Evolutionary conservation across 2,113 vertebrate species (phyloP).

Genomic region (Herpailurus yagouaroundi): DNA sequence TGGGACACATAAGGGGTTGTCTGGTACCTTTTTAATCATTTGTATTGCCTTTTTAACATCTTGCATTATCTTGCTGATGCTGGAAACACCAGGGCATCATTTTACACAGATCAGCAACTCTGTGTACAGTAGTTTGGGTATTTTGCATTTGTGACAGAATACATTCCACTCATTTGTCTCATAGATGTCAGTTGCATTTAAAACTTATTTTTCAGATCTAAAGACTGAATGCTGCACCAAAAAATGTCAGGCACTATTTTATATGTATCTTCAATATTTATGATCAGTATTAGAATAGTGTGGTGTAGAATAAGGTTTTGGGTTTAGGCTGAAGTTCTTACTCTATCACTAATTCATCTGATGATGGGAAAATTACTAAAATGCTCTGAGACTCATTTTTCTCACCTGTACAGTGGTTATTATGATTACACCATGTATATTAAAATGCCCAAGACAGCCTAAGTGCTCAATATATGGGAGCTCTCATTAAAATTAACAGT

Average conservation of each 20-base stretch:
- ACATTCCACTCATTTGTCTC: neutral
- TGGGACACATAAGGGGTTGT: neutral
- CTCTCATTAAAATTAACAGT: neutral
- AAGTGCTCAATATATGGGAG: neutral
- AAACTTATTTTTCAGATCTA: neutral
- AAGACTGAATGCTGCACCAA: neutral
- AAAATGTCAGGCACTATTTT: neutral
- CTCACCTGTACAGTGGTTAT: neutral
- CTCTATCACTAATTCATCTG: neutral
- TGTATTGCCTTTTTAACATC: conserved; percentile 23
- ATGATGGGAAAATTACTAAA: neutral
- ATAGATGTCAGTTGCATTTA: neutral
- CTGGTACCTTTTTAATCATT: conserved; percentile 22
- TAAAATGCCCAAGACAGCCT: neutral
- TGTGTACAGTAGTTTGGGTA: neutral
- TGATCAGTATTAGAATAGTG: neutral
- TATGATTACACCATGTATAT: neutral
- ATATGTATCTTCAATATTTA: neutral
- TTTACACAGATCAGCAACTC: conserved; percentile 27
- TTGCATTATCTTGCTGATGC: neutral
- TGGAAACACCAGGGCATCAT: neutral
- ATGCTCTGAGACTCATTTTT: neutral
- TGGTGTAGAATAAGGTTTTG: neutral
- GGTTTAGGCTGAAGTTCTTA: neutral
- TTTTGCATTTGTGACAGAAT: neutral